Base-by-base conservation (phyloP, 1,140 invertebrate species). In the Lamellibrachia luymesi region DNA sequence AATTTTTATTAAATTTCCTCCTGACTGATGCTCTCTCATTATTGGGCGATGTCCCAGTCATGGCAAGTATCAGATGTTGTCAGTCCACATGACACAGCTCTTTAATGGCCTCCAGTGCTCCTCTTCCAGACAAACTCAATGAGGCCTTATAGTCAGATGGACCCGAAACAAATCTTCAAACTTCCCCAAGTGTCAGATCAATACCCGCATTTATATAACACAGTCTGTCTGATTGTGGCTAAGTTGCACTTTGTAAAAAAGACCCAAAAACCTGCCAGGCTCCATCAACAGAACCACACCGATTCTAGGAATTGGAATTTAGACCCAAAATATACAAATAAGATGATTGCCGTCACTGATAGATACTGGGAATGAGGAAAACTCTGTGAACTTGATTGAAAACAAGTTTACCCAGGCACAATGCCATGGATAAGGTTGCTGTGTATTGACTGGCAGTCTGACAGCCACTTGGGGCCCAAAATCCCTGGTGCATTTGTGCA, bases 1-100 rank as follows among this genome's bases (percentile, higher is more conserved):
- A 80, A 80, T 80, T 80, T 80, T 80, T 80, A 80, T 80, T 80
- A 80, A 80, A 80, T 80, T 80, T 80, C 64, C 64, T 80, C 13
- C 64, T 22, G 13, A 80, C 25, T 17, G 13, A 80, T 22, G 64
- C 64, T 80, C 13, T 80, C 64, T 80, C 7, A 17, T 80, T 80
- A 4, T 17, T 80, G 17, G 25, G 8, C 64, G 2, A 17, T 22
- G 13, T 80, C 64, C 25, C 13, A 38, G 64, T 22, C 17, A 0
- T 17, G 38, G 38, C 64, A 6, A 22, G 2, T 22, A 17, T 80
- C 64, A 80, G 64, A 2, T 22, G 13, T 80, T 22, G 64, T 80
- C 17, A 22, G 6, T 10, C 13, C 0, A 80, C 64, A 80, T 22
- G 25, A 80, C 64, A 80, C 13, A 22, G 64, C 64, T 17, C 8